Percentiles rank a stretch among this genome's conserved stretches.
Evolutionary conservation across 2,888 invertebrate species (phyloP).

Genomic region (Euplexia lucipara): DNA sequence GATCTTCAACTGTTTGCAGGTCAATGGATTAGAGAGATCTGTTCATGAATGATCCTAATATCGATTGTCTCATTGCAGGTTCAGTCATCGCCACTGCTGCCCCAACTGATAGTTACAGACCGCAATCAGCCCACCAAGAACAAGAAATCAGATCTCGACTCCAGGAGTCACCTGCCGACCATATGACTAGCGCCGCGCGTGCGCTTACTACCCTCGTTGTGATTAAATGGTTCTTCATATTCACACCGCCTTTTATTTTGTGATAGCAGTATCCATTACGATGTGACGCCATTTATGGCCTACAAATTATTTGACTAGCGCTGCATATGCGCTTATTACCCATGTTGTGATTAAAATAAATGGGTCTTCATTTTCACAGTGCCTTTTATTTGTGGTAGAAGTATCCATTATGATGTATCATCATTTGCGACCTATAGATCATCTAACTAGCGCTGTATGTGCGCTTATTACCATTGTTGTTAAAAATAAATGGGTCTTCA

Average conservation of each 20-base stretch:
- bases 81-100: slow-evolving; percentile 92
- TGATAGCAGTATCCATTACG: neutral
- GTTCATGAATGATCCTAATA: neutral
- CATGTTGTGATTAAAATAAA: too few relatives aligned
- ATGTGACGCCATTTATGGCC: too few relatives aligned
- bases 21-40: neutral
- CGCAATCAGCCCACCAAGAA: slow-evolving; percentile 83
- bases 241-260: slow-evolving; percentile 44
- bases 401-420: too few relatives aligned
- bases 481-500: slow-evolving; percentile 14
- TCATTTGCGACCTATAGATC: neutral
- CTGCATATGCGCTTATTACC: too few relatives aligned
- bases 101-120: slow-evolving; percentile 92
- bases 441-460: too few relatives aligned
- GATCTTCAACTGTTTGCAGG: neutral
- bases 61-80: slow-evolving; percentile 71
- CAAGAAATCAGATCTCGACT: slow-evolving; percentile 88
- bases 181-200: slow-evolving; percentile 91
- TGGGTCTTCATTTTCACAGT: slow-evolving; percentile 25
- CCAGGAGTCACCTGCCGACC: slow-evolving; percentile 94
- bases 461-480: too few relatives aligned
- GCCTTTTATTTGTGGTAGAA: slow-evolving; percentile 22
- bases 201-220: slow-evolving; percentile 48
- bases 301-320: neutral
- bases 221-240: slow-evolving; percentile 58